Percentiles rank a stretch among this genome's conserved stretches.
phyloP scores from a whole-genome alignment of 2,113 vertebrate species.

The Himantopus leucocephalus region DNA sequence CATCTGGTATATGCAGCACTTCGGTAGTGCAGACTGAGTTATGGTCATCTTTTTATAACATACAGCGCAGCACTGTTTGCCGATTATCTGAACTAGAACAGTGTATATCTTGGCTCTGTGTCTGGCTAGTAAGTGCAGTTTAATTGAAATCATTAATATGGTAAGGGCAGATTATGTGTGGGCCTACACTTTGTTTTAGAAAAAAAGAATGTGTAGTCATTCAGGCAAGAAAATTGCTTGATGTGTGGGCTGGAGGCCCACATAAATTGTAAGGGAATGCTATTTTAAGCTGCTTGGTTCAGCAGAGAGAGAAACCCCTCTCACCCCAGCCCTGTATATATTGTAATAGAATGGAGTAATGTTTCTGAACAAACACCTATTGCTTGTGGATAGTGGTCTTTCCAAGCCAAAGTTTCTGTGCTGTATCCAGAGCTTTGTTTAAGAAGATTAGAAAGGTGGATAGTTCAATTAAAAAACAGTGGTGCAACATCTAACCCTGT shows the following conservation, averaged over 20 bases:
- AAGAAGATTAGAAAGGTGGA: background rate
- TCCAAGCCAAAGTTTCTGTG: background rate
- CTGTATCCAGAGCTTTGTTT: background rate
- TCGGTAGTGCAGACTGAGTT: background rate
- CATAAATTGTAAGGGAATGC: background rate
- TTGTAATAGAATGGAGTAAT: background rate
- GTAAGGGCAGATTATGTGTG: background rate
- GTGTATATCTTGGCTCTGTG: background rate
- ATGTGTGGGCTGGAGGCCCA: background rate
- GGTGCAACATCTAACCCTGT: background rate
- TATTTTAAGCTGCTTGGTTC: conserved; percentile 1
- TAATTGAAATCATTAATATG: background rate
- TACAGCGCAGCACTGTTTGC: background rate
- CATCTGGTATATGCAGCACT: background rate
- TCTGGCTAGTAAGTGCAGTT: background rate
- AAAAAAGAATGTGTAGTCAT: background rate
- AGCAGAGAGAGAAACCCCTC: background rate
- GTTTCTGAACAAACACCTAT: background rate
- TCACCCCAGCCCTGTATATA: background rate
- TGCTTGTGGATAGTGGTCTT: background rate
- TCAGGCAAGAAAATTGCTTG: background rate
- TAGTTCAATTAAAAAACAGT: background rate
- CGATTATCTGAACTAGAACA: background rate
- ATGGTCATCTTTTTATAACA: background rate
- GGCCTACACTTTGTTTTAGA: background rate